phyloP scores from a whole-genome alignment of 2,797 vertebrate species.

The Trachurus trachurus region DNA sequence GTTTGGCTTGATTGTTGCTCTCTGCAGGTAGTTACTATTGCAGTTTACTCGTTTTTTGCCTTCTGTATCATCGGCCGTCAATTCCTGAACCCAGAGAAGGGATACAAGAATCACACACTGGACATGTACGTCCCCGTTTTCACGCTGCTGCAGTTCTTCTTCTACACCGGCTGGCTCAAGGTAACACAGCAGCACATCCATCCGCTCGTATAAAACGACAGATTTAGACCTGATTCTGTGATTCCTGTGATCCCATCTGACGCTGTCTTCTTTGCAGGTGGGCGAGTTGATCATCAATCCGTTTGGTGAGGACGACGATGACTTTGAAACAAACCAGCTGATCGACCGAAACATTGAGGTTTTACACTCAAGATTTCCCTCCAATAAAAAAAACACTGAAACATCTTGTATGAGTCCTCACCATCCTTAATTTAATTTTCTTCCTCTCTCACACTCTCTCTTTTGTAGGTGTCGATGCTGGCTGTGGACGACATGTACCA shows the following conservation, averaged over 20 bases:
- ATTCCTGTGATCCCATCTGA: too few relatives aligned
- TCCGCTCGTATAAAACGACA: not conserved
- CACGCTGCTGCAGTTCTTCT: slow-evolving; percentile 95
- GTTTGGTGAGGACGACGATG: slow-evolving; percentile 93
- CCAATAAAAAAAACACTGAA: not conserved
- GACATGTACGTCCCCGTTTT: slow-evolving; percentile 92
- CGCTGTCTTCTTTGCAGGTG: slow-evolving; percentile 79
- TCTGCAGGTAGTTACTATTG: slow-evolving; percentile 91
- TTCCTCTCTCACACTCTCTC: not conserved
- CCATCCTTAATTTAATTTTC: not conserved
- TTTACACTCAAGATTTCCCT: not conserved
- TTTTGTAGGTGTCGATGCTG: slow-evolving; percentile 90
- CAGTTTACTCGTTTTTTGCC: slow-evolving; percentile 92
- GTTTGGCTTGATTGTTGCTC: not conserved
- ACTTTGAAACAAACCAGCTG: slow-evolving; percentile 95
- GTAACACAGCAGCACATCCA: slow-evolving; percentile 59
- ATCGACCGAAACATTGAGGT: slow-evolving; percentile 95
- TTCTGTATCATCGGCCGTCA: slow-evolving; percentile 91
- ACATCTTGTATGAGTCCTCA: not conserved
- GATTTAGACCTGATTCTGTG: not conserved
- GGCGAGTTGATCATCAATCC: slow-evolving; percentile 94
- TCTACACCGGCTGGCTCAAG: slow-evolving; percentile 94
- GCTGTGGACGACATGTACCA: slow-evolving; percentile 94
- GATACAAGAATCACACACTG: slow-evolving; percentile 78
- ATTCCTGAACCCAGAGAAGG: slow-evolving; percentile 87